phyloP scores from a whole-genome alignment of 2,113 vertebrate genomes.

The Oreochromis niloticus region DNA sequence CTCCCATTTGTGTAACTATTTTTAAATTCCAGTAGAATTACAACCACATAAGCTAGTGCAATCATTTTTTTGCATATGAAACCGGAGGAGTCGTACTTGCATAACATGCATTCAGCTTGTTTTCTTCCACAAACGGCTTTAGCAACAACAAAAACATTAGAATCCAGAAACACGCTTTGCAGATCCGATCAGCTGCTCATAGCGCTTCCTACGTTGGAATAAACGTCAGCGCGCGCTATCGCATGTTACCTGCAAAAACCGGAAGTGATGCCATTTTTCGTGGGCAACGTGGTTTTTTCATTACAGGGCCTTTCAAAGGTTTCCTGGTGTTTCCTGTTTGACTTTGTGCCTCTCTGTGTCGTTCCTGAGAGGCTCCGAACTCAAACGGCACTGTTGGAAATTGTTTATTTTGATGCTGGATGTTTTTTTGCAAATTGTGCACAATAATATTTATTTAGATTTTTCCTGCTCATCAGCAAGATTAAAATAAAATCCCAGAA shows the following conservation, averaged over 20 bases:
- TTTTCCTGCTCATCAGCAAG: background rate
- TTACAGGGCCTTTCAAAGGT: background rate
- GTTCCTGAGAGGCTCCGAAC: background rate
- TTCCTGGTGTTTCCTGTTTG: background rate
- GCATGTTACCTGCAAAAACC: background rate
- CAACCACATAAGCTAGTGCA: background rate
- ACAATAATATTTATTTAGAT: background rate
- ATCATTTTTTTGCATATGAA: background rate
- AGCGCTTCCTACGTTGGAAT: background rate
- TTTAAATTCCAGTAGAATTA: background rate
- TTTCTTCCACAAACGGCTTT: background rate
- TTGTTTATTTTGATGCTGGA: background rate
- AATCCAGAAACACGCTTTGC: background rate
- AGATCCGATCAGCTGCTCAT: background rate
- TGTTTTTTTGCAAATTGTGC: background rate
- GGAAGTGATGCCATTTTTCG: background rate
- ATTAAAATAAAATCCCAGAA: background rate
- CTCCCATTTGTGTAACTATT: background rate
- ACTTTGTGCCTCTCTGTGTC: rapidly evolving
- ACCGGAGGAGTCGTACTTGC: background rate
- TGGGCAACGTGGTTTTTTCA: background rate
- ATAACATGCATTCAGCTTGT: background rate
- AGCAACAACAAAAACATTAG: background rate
- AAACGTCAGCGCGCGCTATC: background rate
- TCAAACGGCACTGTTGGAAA: background rate